phyloP scores from a whole-genome alignment of 2,113 vertebrate species.

The Terrapene triunguis region DNA sequence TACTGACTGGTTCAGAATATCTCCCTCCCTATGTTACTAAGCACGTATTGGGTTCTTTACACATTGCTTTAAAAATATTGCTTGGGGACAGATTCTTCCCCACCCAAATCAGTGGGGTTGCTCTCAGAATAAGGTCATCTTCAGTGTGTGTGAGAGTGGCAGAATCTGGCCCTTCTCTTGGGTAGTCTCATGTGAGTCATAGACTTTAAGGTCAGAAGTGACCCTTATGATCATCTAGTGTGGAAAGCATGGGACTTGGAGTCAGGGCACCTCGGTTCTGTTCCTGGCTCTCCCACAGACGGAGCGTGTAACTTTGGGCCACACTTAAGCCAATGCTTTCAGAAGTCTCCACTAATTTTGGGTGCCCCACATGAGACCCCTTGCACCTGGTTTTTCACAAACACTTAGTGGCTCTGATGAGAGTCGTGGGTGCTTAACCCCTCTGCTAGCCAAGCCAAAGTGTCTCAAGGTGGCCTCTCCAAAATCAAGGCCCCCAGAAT shows the following conservation, averaged over 20 bases:
- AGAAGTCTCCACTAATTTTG: too few species aligned
- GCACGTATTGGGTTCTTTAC: not conserved
- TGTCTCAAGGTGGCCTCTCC: not conserved
- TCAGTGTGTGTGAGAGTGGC: not conserved
- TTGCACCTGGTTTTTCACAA: not conserved
- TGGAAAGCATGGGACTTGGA: not conserved
- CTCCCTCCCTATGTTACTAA: not conserved
- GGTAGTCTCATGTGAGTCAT: not conserved
- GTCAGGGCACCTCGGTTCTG: not conserved
- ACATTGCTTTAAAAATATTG: not conserved
- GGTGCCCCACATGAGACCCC: too few species aligned
- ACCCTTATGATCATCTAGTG: too few species aligned
- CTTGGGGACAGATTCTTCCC: not conserved
- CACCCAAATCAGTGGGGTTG: not conserved
- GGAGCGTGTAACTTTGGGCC: not conserved
- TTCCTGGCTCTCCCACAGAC: not conserved
- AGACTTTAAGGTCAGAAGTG: too few species aligned
- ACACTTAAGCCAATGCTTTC: not conserved
- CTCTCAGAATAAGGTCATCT: not conserved
- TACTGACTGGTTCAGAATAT: not conserved
- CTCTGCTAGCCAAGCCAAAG: not conserved
- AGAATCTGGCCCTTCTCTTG: not conserved
- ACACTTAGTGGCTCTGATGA: not conserved
- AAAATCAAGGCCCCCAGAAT: not conserved
- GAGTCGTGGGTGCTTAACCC: not conserved